Conservation (phyloP, 1,140 invertebrate species). For the Battus philenor region DNA sequence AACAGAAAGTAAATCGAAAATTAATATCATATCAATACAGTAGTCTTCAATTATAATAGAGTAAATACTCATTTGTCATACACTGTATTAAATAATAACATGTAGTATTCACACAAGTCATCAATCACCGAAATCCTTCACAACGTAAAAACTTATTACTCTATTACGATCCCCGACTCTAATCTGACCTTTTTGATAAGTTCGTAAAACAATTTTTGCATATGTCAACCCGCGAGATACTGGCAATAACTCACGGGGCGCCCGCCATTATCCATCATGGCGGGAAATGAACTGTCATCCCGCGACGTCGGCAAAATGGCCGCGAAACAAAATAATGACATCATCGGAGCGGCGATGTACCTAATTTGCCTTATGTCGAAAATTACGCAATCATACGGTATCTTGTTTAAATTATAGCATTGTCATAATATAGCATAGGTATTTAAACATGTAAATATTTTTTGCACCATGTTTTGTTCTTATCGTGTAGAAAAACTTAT, state of each 20-base stretch:
- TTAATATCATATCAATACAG: too few species aligned
- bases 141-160: constrained; percentile 14
- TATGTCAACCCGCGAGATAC: constrained; percentile 54
- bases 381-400: too few species aligned
- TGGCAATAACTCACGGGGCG: constrained; percentile 53
- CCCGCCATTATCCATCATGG: constrained; percentile 58
- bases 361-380: constrained; percentile 12
- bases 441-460: too few species aligned
- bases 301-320: constrained; percentile 40
- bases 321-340: constrained; percentile 36
- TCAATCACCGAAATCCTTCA: constrained; percentile 33
- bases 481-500: too few species aligned
- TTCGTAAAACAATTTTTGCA: constrained; percentile 70
- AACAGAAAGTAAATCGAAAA: too few species aligned
- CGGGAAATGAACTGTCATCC: constrained; percentile 64
- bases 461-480: too few species aligned
- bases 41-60: too few species aligned
- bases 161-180: constrained; percentile 21
- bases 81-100: too few species aligned
- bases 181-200: constrained; percentile 56
- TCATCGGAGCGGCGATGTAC: constrained; percentile 17
- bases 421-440: too few species aligned
- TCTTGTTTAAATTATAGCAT: too few species aligned
- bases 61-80: too few species aligned
- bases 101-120: too few species aligned